phyloP scores from a whole-genome alignment of 2,797 vertebrate genomes.

The Poeciliopsis turneri region DNA sequence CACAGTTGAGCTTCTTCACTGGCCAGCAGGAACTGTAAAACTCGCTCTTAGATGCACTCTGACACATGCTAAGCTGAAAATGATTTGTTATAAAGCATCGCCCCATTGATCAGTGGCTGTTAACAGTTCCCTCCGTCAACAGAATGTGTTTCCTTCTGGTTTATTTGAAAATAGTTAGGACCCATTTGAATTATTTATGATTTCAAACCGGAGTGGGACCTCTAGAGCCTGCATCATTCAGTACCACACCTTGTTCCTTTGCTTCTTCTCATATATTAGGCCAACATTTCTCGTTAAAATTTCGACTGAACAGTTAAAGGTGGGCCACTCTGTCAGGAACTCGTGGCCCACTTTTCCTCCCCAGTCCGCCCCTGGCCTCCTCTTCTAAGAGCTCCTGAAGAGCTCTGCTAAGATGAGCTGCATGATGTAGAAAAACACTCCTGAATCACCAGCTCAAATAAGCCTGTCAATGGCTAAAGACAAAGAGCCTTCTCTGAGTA shows the following conservation, averaged over 20 bases:
- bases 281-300: no score
- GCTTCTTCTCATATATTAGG: not conserved
- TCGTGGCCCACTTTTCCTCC: no score
- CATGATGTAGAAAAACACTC: constrained; percentile 53
- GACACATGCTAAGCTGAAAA: constrained; percentile 1
- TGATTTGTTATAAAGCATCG: not conserved
- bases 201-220: not conserved
- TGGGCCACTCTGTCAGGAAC: no score
- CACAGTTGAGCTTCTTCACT: constrained; percentile 62
- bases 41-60: constrained; percentile 38
- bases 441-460: constrained; percentile 53
- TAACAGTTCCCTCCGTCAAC: not conserved
- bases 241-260: not conserved
- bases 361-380: constrained; percentile 13
- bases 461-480: constrained; percentile 57
- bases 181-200: not conserved
- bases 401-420: not conserved
- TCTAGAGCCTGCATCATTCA: not conserved
- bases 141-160: not conserved
- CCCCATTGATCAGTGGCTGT: not conserved
- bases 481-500: constrained; percentile 54
- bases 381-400: constrained; percentile 14
- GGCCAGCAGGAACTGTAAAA: constrained; percentile 58
- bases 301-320: no score
- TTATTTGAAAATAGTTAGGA: not conserved